Conservation (phyloP, 2,113 vertebrate genomes). For the Lophius piscatorius region DNA sequence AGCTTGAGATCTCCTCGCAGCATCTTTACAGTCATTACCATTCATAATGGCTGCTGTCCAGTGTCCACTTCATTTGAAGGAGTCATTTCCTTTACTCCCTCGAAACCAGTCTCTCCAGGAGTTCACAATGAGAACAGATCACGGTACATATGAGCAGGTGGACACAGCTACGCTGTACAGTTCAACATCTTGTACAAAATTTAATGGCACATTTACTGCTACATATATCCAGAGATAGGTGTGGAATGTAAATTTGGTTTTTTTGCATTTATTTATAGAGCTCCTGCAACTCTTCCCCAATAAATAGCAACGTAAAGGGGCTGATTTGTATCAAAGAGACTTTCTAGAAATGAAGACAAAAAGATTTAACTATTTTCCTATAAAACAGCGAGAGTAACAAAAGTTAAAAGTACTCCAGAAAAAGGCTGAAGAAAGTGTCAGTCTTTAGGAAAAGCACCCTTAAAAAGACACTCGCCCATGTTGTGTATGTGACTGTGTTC, state of each 20-base stretch:
- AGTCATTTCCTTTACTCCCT: slow-evolving; percentile 21
- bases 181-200: slow-evolving; percentile 68
- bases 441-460: slow-evolving; percentile 76
- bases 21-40: slow-evolving; percentile 54
- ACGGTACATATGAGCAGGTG: slow-evolving; percentile 54
- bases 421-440: slow-evolving; percentile 55
- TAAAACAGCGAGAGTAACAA: slow-evolving; percentile 78
- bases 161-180: slow-evolving; percentile 58
- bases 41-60: slow-evolving; percentile 49
- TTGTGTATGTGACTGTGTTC: slow-evolving; percentile 43
- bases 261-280: slow-evolving; percentile 56
- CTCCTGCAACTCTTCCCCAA: slow-evolving; percentile 46
- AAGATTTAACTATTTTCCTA: slow-evolving; percentile 45
- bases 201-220: slow-evolving; percentile 73
- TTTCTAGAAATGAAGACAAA: slow-evolving; percentile 67
- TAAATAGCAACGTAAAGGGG: slow-evolving; percentile 55
- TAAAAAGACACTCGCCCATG: slow-evolving; percentile 58
- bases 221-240: slow-evolving; percentile 75
- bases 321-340: slow-evolving; percentile 63
- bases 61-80: slow-evolving; percentile 32
- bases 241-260: slow-evolving; percentile 72
- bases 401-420: slow-evolving; percentile 77
- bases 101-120: slow-evolving; percentile 32
- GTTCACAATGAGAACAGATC: slow-evolving; percentile 64
- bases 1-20: slow-evolving; percentile 58